phyloP scores from a whole-genome alignment of 2,888 invertebrate species.

The Yponomeuta malinellus region DNA sequence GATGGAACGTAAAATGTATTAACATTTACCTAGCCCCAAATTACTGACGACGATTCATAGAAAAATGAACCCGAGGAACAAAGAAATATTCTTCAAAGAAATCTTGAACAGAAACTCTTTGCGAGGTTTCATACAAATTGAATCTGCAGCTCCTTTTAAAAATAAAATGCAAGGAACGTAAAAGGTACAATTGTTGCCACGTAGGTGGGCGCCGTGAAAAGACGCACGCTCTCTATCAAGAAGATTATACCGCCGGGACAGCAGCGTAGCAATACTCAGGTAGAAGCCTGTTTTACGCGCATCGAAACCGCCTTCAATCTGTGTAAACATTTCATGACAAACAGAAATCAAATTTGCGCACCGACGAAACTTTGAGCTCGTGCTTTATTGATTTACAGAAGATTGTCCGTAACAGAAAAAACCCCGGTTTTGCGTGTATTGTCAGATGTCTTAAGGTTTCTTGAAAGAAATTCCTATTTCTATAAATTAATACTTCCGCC shows the following conservation, averaged over 20 bases:
- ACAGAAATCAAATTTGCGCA: neutral
- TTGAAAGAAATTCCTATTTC: too few relatives aligned
- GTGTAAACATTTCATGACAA: neutral
- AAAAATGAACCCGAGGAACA: too few relatives aligned
- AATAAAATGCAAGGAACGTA: neutral
- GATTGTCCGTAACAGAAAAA: too few relatives aligned
- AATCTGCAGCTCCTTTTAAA: neutral
- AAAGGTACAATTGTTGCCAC: slow-evolving; percentile 39
- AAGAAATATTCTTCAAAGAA: too few relatives aligned
- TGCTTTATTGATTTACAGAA: too few relatives aligned
- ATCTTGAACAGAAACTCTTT: neutral
- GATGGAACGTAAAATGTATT: neutral
- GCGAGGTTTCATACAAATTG: neutral
- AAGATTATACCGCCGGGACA: slow-evolving; percentile 67
- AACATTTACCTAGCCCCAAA: neutral
- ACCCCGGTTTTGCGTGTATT: too few relatives aligned
- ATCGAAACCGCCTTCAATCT: slow-evolving; percentile 23
- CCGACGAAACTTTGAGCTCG: too few relatives aligned
- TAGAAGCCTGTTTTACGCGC: slow-evolving; percentile 33
- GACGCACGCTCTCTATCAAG: slow-evolving; percentile 70
- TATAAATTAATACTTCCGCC: too few relatives aligned
- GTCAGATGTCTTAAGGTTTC: too few relatives aligned
- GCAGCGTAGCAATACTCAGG: slow-evolving; percentile 53
- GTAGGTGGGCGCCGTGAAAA: slow-evolving; percentile 63
- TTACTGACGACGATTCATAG: too few relatives aligned